phyloP scores from a whole-genome alignment of 2,888 invertebrate species.

The Gryllus longicercus region DNA sequence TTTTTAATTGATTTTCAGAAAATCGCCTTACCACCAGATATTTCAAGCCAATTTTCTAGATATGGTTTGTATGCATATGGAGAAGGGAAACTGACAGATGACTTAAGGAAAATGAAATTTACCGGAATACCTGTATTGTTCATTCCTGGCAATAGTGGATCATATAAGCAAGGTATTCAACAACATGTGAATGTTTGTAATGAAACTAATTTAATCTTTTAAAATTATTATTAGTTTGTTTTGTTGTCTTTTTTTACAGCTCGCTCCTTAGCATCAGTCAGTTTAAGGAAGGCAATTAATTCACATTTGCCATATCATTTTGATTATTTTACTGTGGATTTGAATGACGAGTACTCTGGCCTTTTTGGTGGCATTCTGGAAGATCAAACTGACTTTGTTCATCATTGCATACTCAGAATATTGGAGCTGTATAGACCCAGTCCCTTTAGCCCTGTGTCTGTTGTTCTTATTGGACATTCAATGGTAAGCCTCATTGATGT shows the following conservation, averaged over 20 bases:
- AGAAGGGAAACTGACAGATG: slow-evolving; percentile 74
- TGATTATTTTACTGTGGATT: slow-evolving; percentile 88
- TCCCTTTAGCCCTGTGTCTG: slow-evolving; percentile 53
- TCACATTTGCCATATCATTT: slow-evolving; percentile 71
- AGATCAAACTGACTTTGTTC: slow-evolving; percentile 71
- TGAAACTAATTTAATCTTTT: slow-evolving; percentile 27
- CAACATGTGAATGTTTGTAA: background rate
- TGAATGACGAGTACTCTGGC: slow-evolving; percentile 85
- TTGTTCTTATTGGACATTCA: slow-evolving; percentile 90
- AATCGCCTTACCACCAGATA: slow-evolving; percentile 60
- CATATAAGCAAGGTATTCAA: slow-evolving; percentile 73
- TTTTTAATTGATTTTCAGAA: slow-evolving; percentile 53
- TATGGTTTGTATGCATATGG: slow-evolving; percentile 88
- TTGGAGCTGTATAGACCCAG: slow-evolving; percentile 66
- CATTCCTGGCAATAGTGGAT: slow-evolving; percentile 93
- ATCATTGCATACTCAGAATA: slow-evolving; percentile 67
- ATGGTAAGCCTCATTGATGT: slow-evolving; percentile 61
- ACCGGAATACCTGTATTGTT: slow-evolving; percentile 90
- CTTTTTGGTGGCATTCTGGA: slow-evolving; percentile 79
- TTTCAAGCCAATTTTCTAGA: slow-evolving; percentile 61
- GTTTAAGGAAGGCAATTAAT: slow-evolving; percentile 75
- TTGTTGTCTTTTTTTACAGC: slow-evolving; percentile 50
- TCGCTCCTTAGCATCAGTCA: slow-evolving; percentile 88
- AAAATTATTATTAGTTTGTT: background rate
- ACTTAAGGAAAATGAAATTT: slow-evolving; percentile 68